These are phyloP conservation scores for Indri indri DNA, from an alignment of 2,113 vertebrate species.

Conservation along the genomic window DNA sequence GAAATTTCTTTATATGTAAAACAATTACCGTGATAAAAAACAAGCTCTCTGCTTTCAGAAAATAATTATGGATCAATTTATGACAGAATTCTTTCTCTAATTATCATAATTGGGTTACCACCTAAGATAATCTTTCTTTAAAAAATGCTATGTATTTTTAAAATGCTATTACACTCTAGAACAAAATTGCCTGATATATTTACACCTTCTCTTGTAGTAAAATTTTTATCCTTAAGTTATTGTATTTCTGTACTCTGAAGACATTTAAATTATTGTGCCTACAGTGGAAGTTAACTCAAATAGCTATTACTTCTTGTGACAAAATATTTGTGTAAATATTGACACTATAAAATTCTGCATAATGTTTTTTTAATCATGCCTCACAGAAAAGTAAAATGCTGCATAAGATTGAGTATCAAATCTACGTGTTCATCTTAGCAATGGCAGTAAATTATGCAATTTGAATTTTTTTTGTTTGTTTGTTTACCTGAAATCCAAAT, in stretches of 20 bases:
- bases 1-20: slow-evolving; percentile 37
- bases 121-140: neutral
- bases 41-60: slow-evolving; percentile 62
- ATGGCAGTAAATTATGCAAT: slow-evolving; percentile 81
- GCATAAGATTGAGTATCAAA: slow-evolving; percentile 53
- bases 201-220: slow-evolving; percentile 11
- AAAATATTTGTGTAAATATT: slow-evolving; percentile 82
- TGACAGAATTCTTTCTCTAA: slow-evolving; percentile 55
- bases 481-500: neutral
- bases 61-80: slow-evolving; percentile 65
- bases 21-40: slow-evolving; percentile 62
- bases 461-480: slow-evolving; percentile 42
- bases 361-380: too few relatives aligned
- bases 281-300: slow-evolving; percentile 44
- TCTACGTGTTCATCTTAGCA: slow-evolving; percentile 78
- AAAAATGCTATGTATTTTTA: neutral
- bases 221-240: slow-evolving; percentile 75
- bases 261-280: slow-evolving; percentile 65
- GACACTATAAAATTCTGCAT: slow-evolving; percentile 75
- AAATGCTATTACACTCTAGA: neutral
- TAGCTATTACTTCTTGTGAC: slow-evolving; percentile 70
- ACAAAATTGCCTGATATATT: neutral
- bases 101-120: slow-evolving; percentile 58
- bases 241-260: slow-evolving; percentile 80
- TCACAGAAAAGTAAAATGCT: slow-evolving; percentile 53